Evolutionary conservation across 2,113 vertebrate genomes (phyloP), one percentile per base, ranked within the genome.

Genomic region (Neolamprologus longior): DNA sequence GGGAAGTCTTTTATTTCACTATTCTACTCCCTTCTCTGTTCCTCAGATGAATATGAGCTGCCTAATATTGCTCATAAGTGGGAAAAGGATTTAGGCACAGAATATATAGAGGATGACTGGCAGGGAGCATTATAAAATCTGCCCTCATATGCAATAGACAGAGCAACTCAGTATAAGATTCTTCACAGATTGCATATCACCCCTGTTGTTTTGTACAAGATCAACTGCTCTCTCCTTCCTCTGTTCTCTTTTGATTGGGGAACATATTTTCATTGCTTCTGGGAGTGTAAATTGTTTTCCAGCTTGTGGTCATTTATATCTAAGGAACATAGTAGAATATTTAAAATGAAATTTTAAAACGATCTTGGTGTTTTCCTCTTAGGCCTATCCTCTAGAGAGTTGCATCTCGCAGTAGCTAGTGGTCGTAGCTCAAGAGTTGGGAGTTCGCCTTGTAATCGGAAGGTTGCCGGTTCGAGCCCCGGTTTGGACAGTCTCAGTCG

Each of bases 301-400:
- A 37, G 61, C 33, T 66, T 66, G 61, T 66, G 61, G 61, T 66
- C 33, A 37, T 66, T 66, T 37, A 66, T 66, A 66, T 66, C 61
- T 37, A 66, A n/a, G 33, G 33, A 66, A 66, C 61, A 66, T 7
- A 37, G 61, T 5, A 35, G 61, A 66, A 37, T 66, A 66, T 66
- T 37, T 66, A 37, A 66, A 66, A 66, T 66, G 61, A 66, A 37
- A 37, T 7, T 66, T 66, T n/a, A 7, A 35, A 66, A 66, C 1
- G 6, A 66, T n/a, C 17, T 19, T 37, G 61, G 10, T 37, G 61
- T 66, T 66, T 66, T 66, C 33, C 61, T 37, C 10, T 66, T 8
- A 66, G 61, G 61, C 19, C 33, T 21, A 8, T 66, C 61, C 61
- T 66, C 11, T 66, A 37, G 61, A 66, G 61, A n/a, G 17, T 66